Conservation (phyloP, 2,113 vertebrate species). For the Dissostichus mawsoni region DNA sequence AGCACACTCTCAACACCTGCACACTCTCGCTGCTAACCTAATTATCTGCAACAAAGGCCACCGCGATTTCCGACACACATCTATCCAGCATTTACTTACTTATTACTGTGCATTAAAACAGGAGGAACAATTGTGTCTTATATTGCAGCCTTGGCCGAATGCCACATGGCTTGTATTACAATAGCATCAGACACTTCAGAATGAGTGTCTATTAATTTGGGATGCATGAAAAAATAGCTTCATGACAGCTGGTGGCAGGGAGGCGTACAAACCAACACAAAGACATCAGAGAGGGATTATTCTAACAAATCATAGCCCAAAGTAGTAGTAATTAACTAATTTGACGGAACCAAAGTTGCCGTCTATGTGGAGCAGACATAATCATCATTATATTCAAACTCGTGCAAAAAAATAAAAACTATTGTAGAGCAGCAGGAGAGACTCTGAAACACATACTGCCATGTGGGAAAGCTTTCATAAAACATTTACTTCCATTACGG, state of each 20-base stretch:
- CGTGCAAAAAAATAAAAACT: neutral
- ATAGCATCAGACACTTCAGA: slow-evolving; percentile 73
- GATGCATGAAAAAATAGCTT: slow-evolving; percentile 68
- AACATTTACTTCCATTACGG: neutral
- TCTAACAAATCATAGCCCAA: slow-evolving; percentile 48
- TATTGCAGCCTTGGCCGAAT: slow-evolving; percentile 63
- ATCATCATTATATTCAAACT: slow-evolving; percentile 2
- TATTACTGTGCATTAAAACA: slow-evolving; percentile 77
- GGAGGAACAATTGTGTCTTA: slow-evolving; percentile 67
- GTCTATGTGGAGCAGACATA: slow-evolving; percentile 23
- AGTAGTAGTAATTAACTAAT: slow-evolving; percentile 61
- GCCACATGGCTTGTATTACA: slow-evolving; percentile 68
- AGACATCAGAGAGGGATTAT: slow-evolving; percentile 57
- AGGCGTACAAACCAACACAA: slow-evolving; percentile 51
- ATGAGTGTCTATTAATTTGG: slow-evolving; percentile 76
- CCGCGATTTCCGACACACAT: slow-evolving; percentile 69
- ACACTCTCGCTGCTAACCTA: slow-evolving; percentile 75
- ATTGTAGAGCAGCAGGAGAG: neutral
- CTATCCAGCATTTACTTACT: slow-evolving; percentile 74
- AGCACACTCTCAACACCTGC: slow-evolving; percentile 75
- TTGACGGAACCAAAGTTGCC: slow-evolving; percentile 41
- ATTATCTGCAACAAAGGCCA: slow-evolving; percentile 79
- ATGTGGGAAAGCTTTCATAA: neutral
- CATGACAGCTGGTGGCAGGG: slow-evolving; percentile 72
- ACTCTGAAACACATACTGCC: neutral